Evolutionary conservation across 2,888 invertebrate species (phyloP).

Genomic region (Agrochola lychnidis): DNA sequence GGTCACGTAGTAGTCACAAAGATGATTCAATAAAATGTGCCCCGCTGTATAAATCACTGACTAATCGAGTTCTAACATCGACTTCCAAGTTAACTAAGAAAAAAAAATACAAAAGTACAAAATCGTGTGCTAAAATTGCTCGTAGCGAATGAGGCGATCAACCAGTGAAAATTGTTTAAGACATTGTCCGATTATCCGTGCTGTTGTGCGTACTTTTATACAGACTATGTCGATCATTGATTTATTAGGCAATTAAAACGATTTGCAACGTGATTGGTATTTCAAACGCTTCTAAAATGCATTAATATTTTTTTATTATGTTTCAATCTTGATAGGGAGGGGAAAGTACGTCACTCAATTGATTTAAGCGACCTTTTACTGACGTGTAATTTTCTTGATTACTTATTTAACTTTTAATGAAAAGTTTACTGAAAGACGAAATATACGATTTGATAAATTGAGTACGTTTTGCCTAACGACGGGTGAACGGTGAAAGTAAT

Average conservation of each 20-base stretch:
- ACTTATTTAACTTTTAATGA: slow-evolving; percentile 7
- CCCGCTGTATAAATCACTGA: slow-evolving; percentile 37
- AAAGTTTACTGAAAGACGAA: not conserved
- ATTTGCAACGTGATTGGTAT: slow-evolving; percentile 29
- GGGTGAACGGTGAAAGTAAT: slow-evolving; percentile 30
- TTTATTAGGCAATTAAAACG: slow-evolving; percentile 46
- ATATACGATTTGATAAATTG: not conserved
- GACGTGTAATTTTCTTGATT: not conserved
- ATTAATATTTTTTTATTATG: slow-evolving; percentile 1
- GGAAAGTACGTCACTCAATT: not conserved
- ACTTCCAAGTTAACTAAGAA: not conserved
- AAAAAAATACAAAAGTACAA: slow-evolving; percentile 1
- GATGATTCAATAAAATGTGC: slow-evolving; percentile 34
- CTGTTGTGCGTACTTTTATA: slow-evolving; percentile 30
- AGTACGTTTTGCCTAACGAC: slow-evolving; percentile 16
- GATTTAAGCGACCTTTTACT: not conserved
- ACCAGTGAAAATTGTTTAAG: slow-evolving; percentile 28
- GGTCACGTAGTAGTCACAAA: slow-evolving; percentile 20
- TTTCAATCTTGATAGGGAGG: slow-evolving; percentile 1
- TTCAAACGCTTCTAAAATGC: slow-evolving; percentile 12
- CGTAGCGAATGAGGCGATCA: slow-evolving; percentile 19
- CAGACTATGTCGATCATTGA: slow-evolving; percentile 17
- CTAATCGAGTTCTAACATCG: slow-evolving; percentile 26
- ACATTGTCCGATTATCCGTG: slow-evolving; percentile 34
- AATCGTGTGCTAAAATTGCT: slow-evolving; percentile 6